Evolutionary conservation across 2,888 invertebrate genomes (phyloP).

Genomic region (Melanchra persicariae): DNA sequence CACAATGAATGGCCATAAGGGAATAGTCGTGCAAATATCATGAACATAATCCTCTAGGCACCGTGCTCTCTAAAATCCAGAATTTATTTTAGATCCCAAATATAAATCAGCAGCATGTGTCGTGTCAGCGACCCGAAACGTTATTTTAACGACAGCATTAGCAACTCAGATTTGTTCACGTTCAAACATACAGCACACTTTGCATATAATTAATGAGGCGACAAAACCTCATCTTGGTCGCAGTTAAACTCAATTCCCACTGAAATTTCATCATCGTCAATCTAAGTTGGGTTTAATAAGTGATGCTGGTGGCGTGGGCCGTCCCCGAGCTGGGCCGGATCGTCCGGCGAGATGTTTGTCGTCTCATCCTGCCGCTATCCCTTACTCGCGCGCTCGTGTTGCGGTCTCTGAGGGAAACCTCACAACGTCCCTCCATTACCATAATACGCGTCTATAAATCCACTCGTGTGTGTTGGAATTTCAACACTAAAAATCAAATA

Average conservation of each 20-base stretch:
- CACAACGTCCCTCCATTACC: conserved; percentile 77
- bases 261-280: conserved; percentile 91
- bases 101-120: conserved; percentile 48
- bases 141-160: conserved; percentile 63
- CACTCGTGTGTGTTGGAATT: conserved; percentile 66
- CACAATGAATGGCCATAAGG: conserved; percentile 4
- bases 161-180: conserved; percentile 65
- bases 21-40: conserved; percentile 10
- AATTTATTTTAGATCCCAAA: conserved; percentile 40
- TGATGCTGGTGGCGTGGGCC: conserved; percentile 85
- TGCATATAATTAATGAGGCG: conserved; percentile 83
- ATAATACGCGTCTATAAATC: conserved; percentile 71
- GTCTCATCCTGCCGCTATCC: conserved; percentile 85
- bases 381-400: conserved; percentile 78
- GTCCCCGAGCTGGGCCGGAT: conserved; percentile 81
- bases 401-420: conserved; percentile 86
- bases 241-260: conserved; percentile 89
- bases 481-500: conserved; percentile 56
- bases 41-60: conserved; percentile 2
- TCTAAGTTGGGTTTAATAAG: conserved; percentile 88
- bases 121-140: conserved; percentile 46
- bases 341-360: conserved; percentile 85
- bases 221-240: conserved; percentile 86
- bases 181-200: conserved; percentile 67
- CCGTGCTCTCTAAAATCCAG: conserved; percentile 10